Base-by-base conservation (phyloP, 2,888 invertebrate genomes). In the Griposia aprilina region DNA sequence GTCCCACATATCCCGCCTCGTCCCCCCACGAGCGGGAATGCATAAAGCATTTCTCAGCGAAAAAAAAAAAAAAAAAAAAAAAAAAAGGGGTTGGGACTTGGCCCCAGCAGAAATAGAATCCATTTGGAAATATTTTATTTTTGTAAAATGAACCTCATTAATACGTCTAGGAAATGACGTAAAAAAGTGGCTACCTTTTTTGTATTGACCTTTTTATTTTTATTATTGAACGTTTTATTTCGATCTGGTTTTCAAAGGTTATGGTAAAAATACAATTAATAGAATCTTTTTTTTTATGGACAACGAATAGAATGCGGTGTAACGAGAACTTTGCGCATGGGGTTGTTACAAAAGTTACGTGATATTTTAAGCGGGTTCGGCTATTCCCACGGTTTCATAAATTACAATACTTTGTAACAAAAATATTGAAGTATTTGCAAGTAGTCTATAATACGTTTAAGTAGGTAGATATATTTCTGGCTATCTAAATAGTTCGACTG, bases 81-180 rank as follows among this genome's bases (percentile, higher is more conserved):
- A n/a, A n/a, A n/a, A n/a, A n/a, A 88, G 87, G 91, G 92, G 91
- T 89, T 80, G 90, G 92, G 90, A 83, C 86, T 85, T 84, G 86
- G 90, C 83, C 78, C 79, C 85, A 81, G 74, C 83, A 78, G 84
- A 91, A 91, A 91, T 91, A 90, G 89, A 91, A 88, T 86, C 88
- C 88, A 89, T 88, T 90, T 89, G 83, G 78, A 77, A 87, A 17
- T 23, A 30, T 84, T 87, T 86, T 88, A 88, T 88, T 86, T 84
- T 75, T 45, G 78, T 71, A 67, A 69, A 87, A 71, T 67, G 6
- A 57, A 62, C 66, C 75, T 81, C 74, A 81, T 87, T 78, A 74
- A 84, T 79, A 79, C 69, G 84, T 75, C 75, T 84, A 87, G 87
- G 80, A 86, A 82, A 82, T 82, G 59, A 50, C 11, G 36, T 59